These are phyloP conservation scores for Vanacampus margaritifer DNA, from an alignment of 2,113 vertebrate genomes.

Conservation along the genomic window DNA sequence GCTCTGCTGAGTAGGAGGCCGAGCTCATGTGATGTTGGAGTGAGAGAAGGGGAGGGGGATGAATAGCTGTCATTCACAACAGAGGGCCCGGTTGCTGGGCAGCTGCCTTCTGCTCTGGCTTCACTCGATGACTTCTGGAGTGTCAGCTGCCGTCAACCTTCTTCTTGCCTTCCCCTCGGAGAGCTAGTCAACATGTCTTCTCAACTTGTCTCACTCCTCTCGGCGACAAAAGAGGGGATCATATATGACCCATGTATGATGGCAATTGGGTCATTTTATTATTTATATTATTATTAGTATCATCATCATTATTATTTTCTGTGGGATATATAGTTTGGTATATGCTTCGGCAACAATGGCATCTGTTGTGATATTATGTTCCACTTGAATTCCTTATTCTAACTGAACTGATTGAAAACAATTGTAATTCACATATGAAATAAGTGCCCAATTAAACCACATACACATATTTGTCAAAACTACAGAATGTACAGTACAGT, in stretches of 20 bases:
- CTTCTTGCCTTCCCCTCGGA: constrained; percentile 11
- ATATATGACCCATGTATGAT: neutral
- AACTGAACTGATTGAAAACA: too few relatives aligned
- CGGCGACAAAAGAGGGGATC: constrained; percentile 2
- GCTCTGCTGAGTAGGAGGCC: constrained; percentile 55
- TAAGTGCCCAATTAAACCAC: too few relatives aligned
- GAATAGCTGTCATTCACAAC: constrained; percentile 66
- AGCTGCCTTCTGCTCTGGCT: constrained; percentile 51
- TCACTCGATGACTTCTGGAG: constrained; percentile 41
- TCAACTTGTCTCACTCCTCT: constrained; percentile 1
- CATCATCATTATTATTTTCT: too few relatives aligned
- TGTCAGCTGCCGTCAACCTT: constrained; percentile 48
- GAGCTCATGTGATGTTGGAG: constrained; percentile 60
- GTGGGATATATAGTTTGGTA: too few relatives aligned
- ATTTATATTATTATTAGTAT: too few relatives aligned
- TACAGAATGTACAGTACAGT: too few relatives aligned
- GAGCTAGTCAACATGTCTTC: constrained; percentile 5
- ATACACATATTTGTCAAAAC: too few relatives aligned
- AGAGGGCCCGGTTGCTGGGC: constrained; percentile 34
- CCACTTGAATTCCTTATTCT: too few relatives aligned
- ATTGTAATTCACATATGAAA: too few relatives aligned
- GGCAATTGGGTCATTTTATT: too few relatives aligned
- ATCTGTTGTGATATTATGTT: too few relatives aligned
- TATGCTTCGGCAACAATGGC: too few relatives aligned
- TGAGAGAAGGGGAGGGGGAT: constrained; percentile 25